phyloP scores from a whole-genome alignment of 2,888 invertebrate species.

The Venusia cambrica region DNA sequence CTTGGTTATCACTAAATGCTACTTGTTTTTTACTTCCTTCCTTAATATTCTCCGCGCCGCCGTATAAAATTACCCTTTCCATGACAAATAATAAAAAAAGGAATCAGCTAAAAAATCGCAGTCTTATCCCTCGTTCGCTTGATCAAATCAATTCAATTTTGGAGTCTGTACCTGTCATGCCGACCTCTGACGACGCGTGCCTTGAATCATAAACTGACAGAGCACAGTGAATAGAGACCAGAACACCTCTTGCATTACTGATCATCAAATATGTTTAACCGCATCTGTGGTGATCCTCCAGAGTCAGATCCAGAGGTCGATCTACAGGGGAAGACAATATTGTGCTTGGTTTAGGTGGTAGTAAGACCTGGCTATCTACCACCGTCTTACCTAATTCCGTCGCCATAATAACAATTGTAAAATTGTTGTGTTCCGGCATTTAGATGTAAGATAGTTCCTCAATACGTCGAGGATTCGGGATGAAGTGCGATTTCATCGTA shows the following conservation, averaged over 20 bases:
- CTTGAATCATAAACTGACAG: constrained; percentile 34
- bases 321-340: too few relatives aligned
- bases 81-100: constrained; percentile 44
- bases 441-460: too few relatives aligned
- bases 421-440: too few relatives aligned
- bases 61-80: constrained; percentile 41
- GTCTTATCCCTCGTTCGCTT: constrained; percentile 42
- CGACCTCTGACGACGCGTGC: constrained; percentile 48
- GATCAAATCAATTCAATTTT: constrained; percentile 60
- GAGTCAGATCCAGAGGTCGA: too few relatives aligned
- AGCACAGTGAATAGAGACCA: constrained; percentile 13
- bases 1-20: constrained; percentile 1
- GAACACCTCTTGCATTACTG: constrained; percentile 20
- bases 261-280: background rate
- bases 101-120: constrained; percentile 49
- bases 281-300: too few relatives aligned
- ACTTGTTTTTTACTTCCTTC: constrained; percentile 10
- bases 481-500: too few relatives aligned
- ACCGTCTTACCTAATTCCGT: too few relatives aligned
- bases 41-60: constrained; percentile 36
- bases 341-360: too few relatives aligned
- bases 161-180: constrained; percentile 48
- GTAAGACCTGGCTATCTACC: too few relatives aligned
- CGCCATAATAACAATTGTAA: too few relatives aligned
- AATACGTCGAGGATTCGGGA: too few relatives aligned